Conservation (phyloP, 2,888 invertebrate species). For the Neoitamus cyanurus region DNA sequence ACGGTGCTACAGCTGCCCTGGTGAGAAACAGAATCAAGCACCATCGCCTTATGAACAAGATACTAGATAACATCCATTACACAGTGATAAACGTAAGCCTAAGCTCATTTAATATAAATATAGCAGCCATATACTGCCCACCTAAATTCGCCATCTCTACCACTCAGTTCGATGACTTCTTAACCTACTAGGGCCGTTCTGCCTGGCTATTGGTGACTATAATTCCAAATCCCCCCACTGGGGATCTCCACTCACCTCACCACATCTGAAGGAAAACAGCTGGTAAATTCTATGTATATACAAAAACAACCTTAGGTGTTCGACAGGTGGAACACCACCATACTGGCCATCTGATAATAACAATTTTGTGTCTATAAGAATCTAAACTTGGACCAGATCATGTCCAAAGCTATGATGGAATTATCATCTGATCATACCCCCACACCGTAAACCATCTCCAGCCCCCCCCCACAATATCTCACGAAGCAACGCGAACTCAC, state of each 20-base stretch:
- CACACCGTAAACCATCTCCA: not conserved
- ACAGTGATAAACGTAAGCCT: not conserved
- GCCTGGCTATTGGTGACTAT: not conserved
- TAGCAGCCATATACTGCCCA: not conserved
- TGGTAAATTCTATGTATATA: not conserved
- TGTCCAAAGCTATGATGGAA: not conserved
- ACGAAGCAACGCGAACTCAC: not conserved
- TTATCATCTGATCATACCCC: not conserved
- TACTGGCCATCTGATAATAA: constrained; percentile 8
- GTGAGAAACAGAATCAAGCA: not conserved
- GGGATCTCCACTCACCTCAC: not conserved
- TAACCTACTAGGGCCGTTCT: not conserved
- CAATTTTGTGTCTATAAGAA: not conserved
- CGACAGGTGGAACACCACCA: not conserved
- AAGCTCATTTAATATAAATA: not conserved
- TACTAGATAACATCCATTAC: not conserved
- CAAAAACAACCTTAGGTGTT: not conserved
- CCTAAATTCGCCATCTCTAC: not conserved
- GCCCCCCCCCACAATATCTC: not conserved
- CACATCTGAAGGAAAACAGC: not conserved
- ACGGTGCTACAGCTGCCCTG: not conserved
- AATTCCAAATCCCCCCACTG: not conserved
- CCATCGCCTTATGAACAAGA: not conserved
- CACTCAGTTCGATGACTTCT: not conserved
- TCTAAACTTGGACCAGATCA: not conserved